Evolutionary conservation across 1,140 invertebrate species (phyloP), one percentile per base, ranked within the genome.

Genomic region (Neodiprion fabricii): DNA sequence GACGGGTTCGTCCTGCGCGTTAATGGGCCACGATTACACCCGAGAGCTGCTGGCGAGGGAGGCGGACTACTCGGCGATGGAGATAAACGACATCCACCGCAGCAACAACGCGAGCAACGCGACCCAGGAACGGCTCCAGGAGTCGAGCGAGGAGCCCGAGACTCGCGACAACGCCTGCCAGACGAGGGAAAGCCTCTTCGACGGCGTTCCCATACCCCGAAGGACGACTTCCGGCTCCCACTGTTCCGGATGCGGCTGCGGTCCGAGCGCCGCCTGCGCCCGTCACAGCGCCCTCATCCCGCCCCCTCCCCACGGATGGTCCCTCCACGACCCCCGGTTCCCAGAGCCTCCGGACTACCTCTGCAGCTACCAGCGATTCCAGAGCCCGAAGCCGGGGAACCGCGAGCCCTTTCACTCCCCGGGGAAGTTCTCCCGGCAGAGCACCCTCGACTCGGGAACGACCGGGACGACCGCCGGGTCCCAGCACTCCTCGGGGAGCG

Each of bases 101-200:
- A 88, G 85, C 72, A 88, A 88, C 71, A 89, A 89, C 49, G 82
- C 85, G 11, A 88, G 84, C 68, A 88, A 88, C 74, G 90, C 79
- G 75, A 91, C 79, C 67, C 90, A 78, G 84, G 91, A 87, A 77
- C 84, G 73, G 79, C 84, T 90, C 4, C 88, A 90, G 71, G 89
- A 91, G 73, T 86, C 90, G 1, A 87, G 76, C 67, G 90, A 90
- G 11, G 87, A 88, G 71, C 86, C 85, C 1, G 93, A 95, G 80
- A 95, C 94, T 85, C 91, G 93, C 74, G 94, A 95, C 81, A 94
- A 91, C 72, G 93, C 92, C 4, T 95, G 94, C 81, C 95, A 96
- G 82, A 96, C 95, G 0, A 89, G 94, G 53, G 94, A 95, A 80
- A 95, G 93, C 80, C 85, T 95, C 4, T 94, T 94, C 80, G 91